A percentile compares a stretch with the other conserved stretches of the same genome.
Evolutionary conservation across 2,888 invertebrate species (phyloP).

Genomic region (Ephialtes manifestator): DNA sequence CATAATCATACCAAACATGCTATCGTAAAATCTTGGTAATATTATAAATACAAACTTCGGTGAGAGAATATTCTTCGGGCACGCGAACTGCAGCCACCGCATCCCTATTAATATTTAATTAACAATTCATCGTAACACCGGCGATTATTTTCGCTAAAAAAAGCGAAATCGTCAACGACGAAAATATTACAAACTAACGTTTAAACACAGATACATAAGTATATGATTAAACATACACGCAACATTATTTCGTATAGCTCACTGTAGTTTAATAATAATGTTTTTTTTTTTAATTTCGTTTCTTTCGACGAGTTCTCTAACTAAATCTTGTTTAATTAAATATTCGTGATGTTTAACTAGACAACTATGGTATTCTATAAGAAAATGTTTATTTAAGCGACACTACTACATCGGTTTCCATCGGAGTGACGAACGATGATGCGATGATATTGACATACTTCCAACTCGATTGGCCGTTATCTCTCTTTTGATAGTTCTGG

Average conservation of each 20-base stretch:
- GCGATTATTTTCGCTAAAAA: conserved; percentile 34
- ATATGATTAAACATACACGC: conserved; percentile 45
- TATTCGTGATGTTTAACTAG: conserved; percentile 24
- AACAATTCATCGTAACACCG: conserved; percentile 35
- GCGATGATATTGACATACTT: conserved; percentile 43
- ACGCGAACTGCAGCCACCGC: conserved; percentile 38
- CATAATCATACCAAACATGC: conserved; percentile 50
- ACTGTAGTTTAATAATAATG: conserved; percentile 6
- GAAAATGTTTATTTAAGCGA: conserved; percentile 25
- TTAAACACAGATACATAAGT: conserved; percentile 39
- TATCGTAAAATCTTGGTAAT: conserved; percentile 31
- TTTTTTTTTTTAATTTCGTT: background rate
- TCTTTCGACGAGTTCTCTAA: conserved; percentile 40
- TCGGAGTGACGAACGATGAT: conserved; percentile 43
- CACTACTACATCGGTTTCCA: conserved; percentile 31
- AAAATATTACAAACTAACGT: conserved; percentile 47
- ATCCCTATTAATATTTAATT: conserved; percentile 56
- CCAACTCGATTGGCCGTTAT: conserved; percentile 29
- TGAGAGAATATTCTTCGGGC: conserved; percentile 56
- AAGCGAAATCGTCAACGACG: conserved; percentile 33
- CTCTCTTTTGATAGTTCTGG: conserved; percentile 16
- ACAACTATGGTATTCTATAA: conserved; percentile 18
- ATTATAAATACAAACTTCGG: conserved; percentile 63
- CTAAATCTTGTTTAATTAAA: conserved; percentile 29
- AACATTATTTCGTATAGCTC: conserved; percentile 50